Base-by-base conservation (phyloP, 2,113 vertebrate species). In the Microcebus ravelobensis region DNA sequence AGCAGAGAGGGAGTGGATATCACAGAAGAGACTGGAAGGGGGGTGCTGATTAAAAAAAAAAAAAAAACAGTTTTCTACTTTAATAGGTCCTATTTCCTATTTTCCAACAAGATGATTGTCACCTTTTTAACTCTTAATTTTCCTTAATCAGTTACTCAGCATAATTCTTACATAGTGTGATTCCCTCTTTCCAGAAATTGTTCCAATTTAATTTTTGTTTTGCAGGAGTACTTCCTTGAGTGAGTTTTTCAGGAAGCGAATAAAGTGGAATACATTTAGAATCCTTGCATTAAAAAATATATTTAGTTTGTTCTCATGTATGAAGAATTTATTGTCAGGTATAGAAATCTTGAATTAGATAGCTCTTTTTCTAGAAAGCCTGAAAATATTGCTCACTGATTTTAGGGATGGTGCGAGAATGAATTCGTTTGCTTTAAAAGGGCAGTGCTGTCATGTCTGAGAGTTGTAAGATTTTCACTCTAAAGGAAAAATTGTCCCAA, bases 201-300 rank as follows among this genome's bases (percentile, higher is more conserved):
- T 82, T 94, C 17, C 1, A 34, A 27, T 89, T 77, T 65, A 21
- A 25, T 55, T 87, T 95, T 94, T 82, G 27, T 95, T 92, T 92
- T 77, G 27, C 80, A 65, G 8, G 25, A 77, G 34, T 74, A 42
- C 45, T 31, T 88, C 65, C 59, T 80, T 36, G 31, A 73, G 2
- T 89, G 48, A 55, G 42, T 80, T 95, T 92, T 94, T 63, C 76
- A 74, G 82, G 94, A 91, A 89, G 71, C 50, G 65, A 87, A 67
- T 39, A 59, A 82, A 71, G 59, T 52, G 48, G 39, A 79, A 59
- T 90, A 29, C 65, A 79, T 81, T 84, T 93, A 74, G 76, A 71
- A 77, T 71, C 13, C 4, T 90, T 79, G 45, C 8, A 27, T 52
- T 74, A 85, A 25, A 36, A 90, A 80, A 74, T 73, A 65, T 50